Evolutionary conservation across 2,113 vertebrate species (phyloP).

Genomic region (Atrichornis clamosus): DNA sequence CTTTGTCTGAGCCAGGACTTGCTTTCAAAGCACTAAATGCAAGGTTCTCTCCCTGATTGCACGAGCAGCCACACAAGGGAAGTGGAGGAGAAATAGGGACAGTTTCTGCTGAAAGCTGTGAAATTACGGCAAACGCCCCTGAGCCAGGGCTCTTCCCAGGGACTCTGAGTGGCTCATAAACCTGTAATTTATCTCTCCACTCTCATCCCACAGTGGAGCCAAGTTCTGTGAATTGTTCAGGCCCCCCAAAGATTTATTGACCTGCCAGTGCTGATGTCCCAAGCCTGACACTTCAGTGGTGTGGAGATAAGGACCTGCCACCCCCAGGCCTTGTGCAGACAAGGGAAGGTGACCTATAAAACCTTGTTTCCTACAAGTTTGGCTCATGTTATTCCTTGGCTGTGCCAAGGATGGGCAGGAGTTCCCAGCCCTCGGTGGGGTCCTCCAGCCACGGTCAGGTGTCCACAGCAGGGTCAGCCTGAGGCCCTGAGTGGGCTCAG

Average conservation of each 20-base stretch:
- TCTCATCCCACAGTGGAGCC: not conserved
- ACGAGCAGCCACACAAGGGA: not conserved
- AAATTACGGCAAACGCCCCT: not conserved
- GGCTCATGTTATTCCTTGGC: not conserved
- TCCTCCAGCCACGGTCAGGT: not conserved
- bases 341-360: not conserved
- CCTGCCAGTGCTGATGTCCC: not conserved
- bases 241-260: not conserved
- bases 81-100: not conserved
- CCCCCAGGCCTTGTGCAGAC: not conserved
- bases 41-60: not conserved
- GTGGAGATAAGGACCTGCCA: not conserved
- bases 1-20: not conserved
- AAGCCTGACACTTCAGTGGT: not conserved
- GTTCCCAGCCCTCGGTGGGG: not conserved
- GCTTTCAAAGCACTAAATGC: not conserved
- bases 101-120: not conserved
- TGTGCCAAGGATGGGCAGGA: not conserved
- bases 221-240: not conserved
- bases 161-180: not conserved
- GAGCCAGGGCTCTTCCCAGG: not conserved
- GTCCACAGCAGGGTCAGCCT: not conserved
- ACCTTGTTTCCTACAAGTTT: not conserved
- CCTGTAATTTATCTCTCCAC: not conserved
- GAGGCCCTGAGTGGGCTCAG: no score